phyloP scores from a whole-genome alignment of 2,888 invertebrate species.

The Tortricodes alternella region DNA sequence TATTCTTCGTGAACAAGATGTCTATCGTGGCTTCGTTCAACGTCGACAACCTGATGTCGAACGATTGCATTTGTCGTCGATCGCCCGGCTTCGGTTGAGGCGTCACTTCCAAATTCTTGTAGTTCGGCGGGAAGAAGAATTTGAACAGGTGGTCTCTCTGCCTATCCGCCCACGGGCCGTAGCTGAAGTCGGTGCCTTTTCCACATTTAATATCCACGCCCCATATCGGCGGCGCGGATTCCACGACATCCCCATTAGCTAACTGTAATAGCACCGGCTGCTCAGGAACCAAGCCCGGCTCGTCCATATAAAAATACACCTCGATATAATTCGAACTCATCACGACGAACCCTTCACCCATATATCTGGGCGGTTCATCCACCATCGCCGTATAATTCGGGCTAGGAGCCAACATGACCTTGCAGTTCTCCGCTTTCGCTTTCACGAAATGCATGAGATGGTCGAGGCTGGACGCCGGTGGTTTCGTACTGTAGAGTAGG shows the following conservation, averaged over 20 bases:
- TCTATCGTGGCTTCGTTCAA: conserved; percentile 97
- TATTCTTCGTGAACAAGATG: conserved; percentile 95
- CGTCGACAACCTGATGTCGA: conserved; percentile 95
- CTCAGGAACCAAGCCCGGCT: conserved; percentile 95
- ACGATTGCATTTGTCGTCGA: conserved; percentile 92
- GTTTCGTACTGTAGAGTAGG: conserved; percentile 96
- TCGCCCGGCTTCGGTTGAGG: conserved; percentile 93
- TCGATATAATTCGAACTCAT: conserved; percentile 97
- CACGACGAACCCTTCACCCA: conserved; percentile 99
- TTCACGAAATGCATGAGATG: conserved; percentile 98
- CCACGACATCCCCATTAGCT: conserved; percentile 96
- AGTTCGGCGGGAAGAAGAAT: conserved; percentile 97
- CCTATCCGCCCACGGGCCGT: conserved; percentile 99
- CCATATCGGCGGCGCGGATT: conserved; percentile 97
- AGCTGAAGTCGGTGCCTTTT: conserved; percentile 97
- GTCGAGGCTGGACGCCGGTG: conserved; percentile 95
- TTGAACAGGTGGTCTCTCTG: conserved; percentile 97
- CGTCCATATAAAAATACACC: conserved; percentile 98
- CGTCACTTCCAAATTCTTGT: conserved; percentile 90
- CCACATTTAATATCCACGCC: conserved; percentile 97
- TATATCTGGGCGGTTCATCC: conserved; percentile 96
- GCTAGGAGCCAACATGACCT: conserved; percentile 97
- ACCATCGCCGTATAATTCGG: conserved; percentile 96
- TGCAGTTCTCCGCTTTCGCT: conserved; percentile 96
- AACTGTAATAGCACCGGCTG: conserved; percentile 94